Base-by-base conservation (phyloP, 2,113 vertebrate species). In the Sardina pilchardus region DNA sequence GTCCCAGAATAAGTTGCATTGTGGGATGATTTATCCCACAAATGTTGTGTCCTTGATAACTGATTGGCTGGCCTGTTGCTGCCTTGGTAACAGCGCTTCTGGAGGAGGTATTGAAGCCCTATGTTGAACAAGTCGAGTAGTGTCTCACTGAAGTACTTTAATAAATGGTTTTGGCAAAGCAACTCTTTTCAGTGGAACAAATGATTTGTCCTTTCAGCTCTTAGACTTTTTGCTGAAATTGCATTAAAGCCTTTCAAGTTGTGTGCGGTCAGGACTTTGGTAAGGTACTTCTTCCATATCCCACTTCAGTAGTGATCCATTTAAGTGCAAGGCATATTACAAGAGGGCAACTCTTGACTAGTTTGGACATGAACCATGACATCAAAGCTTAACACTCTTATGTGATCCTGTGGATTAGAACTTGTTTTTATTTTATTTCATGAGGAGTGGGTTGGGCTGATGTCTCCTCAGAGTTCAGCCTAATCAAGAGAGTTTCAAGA, bases 41-140 rank as follows among this genome's bases (percentile, higher is more conserved):
- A 81, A 71, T 84, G 47, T 83, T 86, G 63, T 91, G 89, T 84
- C 83, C 87, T 90, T 88, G 88, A 88, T 90, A 88, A 88, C 83
- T 93, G 93, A 92, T 89, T 75, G 86, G 85, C 91, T 59, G 34
- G 90, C 90, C 94, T 95, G 94, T 95, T 95, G 95, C 94, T 94
- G 0, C 93, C 93, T 87, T 94, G 89, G 95, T 92, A 95, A 95
- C 94, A 88, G 89, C 88, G 75, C 86, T 81, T 83, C 53, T 63
- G 88, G 91, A 87, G 75, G 56, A 93, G 93, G 93, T 96, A 96
- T 85, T 90, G 91, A 91, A 91, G 92, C 92, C 94, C 93, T 83
- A 78, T 83, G 91, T 91, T 90, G 89, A 92, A 36, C 83, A 84
- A 91, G 90, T 83, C 88, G 2, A 85, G 84, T 88, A 83, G 88